Conservation (phyloP, 1,140 invertebrate genomes). For the Drosophila chauvacae region DNA sequence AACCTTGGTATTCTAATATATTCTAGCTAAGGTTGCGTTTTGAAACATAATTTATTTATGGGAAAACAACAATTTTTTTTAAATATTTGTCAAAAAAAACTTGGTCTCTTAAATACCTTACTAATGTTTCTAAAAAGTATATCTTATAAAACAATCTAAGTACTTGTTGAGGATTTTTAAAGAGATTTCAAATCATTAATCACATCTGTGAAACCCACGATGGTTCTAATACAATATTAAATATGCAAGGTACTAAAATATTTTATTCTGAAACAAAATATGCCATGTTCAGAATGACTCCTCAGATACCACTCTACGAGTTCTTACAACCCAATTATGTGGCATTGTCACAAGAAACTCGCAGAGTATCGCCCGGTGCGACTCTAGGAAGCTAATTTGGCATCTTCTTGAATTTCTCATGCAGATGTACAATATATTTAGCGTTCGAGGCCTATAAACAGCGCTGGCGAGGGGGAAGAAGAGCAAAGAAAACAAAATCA, state of each 20-base stretch:
- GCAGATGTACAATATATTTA: conserved; percentile 30
- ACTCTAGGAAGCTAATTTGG: background rate
- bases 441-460: conserved; percentile 50
- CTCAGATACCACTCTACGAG: background rate
- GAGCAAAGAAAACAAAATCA: conserved; percentile 13
- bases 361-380: background rate
- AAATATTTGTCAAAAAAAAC: too few relatives aligned
- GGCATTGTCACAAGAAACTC: background rate
- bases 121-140: background rate
- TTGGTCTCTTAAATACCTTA: too few relatives aligned
- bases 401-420: conserved; percentile 19
- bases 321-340: background rate
- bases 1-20: background rate
- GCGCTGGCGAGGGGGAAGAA: conserved; percentile 14
- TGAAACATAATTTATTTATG: background rate
- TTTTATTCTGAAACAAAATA: background rate
- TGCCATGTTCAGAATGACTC: background rate
- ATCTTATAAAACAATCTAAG: background rate
- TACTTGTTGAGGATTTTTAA: background rate
- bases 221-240: background rate
- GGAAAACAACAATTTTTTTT: too few relatives aligned
- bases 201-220: background rate
- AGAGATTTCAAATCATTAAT: too few relatives aligned
- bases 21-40: background rate
- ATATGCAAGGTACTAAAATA: background rate